Percentiles rank a stretch among this genome's conserved stretches.
Conservation (phyloP, 2,888 invertebrate species). For the Cactoblastis cactorum region DNA sequence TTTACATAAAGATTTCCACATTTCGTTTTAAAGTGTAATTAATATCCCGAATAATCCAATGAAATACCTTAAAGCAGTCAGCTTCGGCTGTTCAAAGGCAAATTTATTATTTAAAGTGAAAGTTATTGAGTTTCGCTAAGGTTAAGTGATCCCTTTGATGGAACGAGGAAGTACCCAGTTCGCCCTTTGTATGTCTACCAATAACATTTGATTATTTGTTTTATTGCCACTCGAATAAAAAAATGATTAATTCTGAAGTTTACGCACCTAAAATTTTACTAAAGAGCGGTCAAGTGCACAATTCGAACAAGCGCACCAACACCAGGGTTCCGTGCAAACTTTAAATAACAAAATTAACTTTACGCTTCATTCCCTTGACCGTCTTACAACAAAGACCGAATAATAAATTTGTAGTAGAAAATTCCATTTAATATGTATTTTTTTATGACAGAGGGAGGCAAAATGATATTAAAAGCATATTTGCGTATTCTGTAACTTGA, state of each 20-base stretch:
- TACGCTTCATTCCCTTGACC: too few relatives aligned
- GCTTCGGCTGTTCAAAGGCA: constrained; percentile 57
- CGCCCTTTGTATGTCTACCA: constrained; percentile 46
- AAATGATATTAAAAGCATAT: too few relatives aligned
- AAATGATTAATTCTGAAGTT: background rate
- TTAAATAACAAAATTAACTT: too few relatives aligned
- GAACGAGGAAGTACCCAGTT: constrained; percentile 48
- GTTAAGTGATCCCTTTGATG: constrained; percentile 75
- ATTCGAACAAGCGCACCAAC: too few relatives aligned
- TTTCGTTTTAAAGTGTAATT: constrained; percentile 31
- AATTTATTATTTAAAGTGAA: constrained; percentile 76
- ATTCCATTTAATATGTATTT: too few relatives aligned
- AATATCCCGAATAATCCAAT: constrained; percentile 34
- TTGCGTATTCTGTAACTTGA: too few relatives aligned
- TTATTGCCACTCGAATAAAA: constrained; percentile 18
- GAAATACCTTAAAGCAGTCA: constrained; percentile 56
- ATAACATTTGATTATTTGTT: constrained; percentile 31
- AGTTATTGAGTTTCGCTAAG: constrained; percentile 76
- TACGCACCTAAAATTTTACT: background rate
- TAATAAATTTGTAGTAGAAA: too few relatives aligned
- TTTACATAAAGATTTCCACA: constrained; percentile 48
- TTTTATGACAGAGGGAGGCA: too few relatives aligned
- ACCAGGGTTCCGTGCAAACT: too few relatives aligned
- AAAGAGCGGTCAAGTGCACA: too few relatives aligned
- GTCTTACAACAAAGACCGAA: too few relatives aligned